Base-by-base conservation (phyloP, 2,888 invertebrate genomes). In the Cremastinae sp. region DNA sequence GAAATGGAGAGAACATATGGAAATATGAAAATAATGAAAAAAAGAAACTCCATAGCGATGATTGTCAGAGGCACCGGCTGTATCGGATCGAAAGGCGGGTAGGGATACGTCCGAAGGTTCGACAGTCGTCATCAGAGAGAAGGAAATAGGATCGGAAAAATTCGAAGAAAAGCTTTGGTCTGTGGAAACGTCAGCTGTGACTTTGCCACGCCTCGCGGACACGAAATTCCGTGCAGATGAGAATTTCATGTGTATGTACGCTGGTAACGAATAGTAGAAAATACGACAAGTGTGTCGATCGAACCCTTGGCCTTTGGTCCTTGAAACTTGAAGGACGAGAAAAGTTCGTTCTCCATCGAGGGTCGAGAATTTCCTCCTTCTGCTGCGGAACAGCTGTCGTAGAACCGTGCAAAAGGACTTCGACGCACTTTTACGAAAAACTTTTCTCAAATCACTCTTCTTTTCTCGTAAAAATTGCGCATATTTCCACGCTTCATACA, bases 131-230 rank as follows among this genome's bases (percentile, higher is more conserved):
- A 18, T 37, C 14, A 64, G 41, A 8, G 14, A 10, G 62, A 64
- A 20, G 10, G 43, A 74, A 74, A 74, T 74, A 70, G 69, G 69
- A 74, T 74, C 58, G 64, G 64, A 69, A 51, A 59, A 35, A 39
- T 41, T 35, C 43, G 12, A 35, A 69, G 28, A 28, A 28, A 28
- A 28, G 51, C 45, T 45, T 43, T 28, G 39, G n/a, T 49, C 41
- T 4, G 51, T 69, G 8, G 35, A 56, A 69, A 64, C 69, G 69
- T 74, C 69, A 74, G 74, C 74, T 70, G 69, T 58, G 74, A 43
- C 56, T 64, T 58, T 35, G 49, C 58, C 49, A 45, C 4, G 28
- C 10, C 58, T 14, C 39, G 49, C 49, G 47, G 4, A 20, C 16
- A 22, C 7, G 20, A 41, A 35, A 0, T 10, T 35, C 16, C 14